Percentiles rank a stretch among this genome's conserved stretches.
Evolutionary conservation across 2,888 invertebrate species (phyloP).

Genomic region (Pammene fasciana): DNA sequence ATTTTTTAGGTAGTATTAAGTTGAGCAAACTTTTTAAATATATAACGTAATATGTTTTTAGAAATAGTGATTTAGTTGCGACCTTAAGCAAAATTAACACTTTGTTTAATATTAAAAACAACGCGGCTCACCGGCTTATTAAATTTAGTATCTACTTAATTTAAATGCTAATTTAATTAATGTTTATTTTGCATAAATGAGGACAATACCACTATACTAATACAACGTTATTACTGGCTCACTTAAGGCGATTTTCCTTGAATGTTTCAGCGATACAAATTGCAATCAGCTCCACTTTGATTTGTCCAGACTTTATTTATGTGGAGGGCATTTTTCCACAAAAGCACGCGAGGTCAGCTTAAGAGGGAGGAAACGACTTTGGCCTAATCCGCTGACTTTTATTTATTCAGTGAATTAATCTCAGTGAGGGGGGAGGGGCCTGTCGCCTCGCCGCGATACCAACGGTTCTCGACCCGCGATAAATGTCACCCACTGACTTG

Average conservation of each 20-base stretch:
- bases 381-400: constrained; percentile 84
- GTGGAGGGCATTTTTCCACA: constrained; percentile 78
- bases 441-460: constrained; percentile 64
- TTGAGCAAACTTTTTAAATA: no score
- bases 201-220: no score
- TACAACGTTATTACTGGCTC: not conserved
- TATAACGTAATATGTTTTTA: no score
- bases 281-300: constrained; percentile 66
- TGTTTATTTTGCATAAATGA: no score
- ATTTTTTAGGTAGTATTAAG: no score
- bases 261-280: constrained; percentile 45
- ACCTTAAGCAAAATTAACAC: no score
- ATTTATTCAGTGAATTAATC: constrained; percentile 84
- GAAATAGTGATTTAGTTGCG: no score
- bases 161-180: no score
- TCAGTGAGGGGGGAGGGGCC: constrained; percentile 71
- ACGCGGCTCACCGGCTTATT: no score
- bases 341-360: constrained; percentile 82
- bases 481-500: constrained; percentile 61
- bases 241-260: not conserved
- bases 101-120: no score
- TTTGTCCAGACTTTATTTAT: constrained; percentile 77
- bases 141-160: no score
- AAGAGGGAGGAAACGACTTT: constrained; percentile 81
- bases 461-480: constrained; percentile 69